Base-by-base conservation (phyloP, 2,113 vertebrate species). In the Xenotilapia longispinis region DNA sequence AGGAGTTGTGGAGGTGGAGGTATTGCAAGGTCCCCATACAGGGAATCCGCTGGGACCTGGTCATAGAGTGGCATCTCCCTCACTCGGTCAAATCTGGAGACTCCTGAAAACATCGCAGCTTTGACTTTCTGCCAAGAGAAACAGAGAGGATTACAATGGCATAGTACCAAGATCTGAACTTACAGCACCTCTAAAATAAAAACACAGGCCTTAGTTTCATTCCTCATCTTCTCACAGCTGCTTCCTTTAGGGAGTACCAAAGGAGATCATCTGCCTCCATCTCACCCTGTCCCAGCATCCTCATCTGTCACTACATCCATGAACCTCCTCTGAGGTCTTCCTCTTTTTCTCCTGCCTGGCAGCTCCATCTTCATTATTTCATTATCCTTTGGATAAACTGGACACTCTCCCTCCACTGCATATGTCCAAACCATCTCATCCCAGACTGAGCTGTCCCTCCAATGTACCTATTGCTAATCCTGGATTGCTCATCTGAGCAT, bases 51-150 rank as follows among this genome's bases (percentile, higher is more conserved):
- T 2, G 97, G 95, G 28, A 97, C 97, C 83, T 96, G 93, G 68
- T 97, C 96, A 14, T 97, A 97, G 70, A 92, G 65, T 3, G 94
- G 95, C 49, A 79, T 7, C 21, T 91, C 92, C 45, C 95, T 87
- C 82, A 96, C 91, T 33, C 93, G 85, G 91, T 96, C 93, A 6
- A 96, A 95, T 33, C 89, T 94, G 84, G 84, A 15, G 9, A 33
- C 90, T 85, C 70, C 90, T 49, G 90, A 91, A 73, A 93, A 96
- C 96, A 96, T 96, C 2, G 7, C 83, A 85, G 81, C 89, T 36
- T 28, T 70, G 40, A 75, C 60, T 45, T 42, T 84, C 84, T 87
- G 13, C 15, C 53, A 26, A 79, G 47, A 88, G 5, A 90, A 90
- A 89, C 8, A 68, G 2, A 86, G 9, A 57, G 17, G 6, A 58